A percentile compares a stretch with the other conserved stretches of the same genome.
These are phyloP conservation scores for Tipula confusa DNA, from an alignment of 2,888 invertebrate genomes.

Conservation along the genomic window DNA sequence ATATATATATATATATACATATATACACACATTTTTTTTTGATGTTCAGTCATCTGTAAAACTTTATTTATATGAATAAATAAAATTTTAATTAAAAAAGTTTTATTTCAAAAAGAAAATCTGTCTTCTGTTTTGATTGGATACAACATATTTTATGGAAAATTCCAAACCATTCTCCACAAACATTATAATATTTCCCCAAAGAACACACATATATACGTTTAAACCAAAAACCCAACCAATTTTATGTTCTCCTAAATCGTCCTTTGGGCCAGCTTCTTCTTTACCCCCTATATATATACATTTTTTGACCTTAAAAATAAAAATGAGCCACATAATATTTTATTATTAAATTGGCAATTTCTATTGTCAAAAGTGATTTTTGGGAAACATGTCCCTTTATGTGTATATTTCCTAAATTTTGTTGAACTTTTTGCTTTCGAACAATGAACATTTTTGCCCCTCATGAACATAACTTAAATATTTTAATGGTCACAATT, in stretches of 20 bases:
- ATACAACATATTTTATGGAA: neutral
- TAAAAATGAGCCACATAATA: neutral
- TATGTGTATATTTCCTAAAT: neutral
- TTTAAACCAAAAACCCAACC: neutral
- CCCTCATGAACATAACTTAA: neutral
- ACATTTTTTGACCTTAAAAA: no score
- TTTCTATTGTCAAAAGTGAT: neutral
- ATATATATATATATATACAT: no score
- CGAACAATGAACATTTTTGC: neutral
- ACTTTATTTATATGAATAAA: slow-evolving; percentile 3
- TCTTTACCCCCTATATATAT: neutral
- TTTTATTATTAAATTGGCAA: neutral
- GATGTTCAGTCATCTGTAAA: slow-evolving; percentile 15
- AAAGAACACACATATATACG: neutral
- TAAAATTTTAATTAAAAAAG: slow-evolving; percentile 25
- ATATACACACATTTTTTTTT: neutral
- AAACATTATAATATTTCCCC: neutral
- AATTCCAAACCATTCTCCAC: neutral
- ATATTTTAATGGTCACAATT: neutral
- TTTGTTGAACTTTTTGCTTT: neutral
- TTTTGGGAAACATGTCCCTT: neutral
- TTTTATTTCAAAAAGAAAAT: slow-evolving; percentile 12
- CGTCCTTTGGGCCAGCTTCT: neutral
- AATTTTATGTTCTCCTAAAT: neutral
- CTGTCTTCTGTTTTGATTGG: slow-evolving; percentile 25